Base-by-base conservation (phyloP, 2,113 vertebrate genomes). In the Papio anubis region DNA sequence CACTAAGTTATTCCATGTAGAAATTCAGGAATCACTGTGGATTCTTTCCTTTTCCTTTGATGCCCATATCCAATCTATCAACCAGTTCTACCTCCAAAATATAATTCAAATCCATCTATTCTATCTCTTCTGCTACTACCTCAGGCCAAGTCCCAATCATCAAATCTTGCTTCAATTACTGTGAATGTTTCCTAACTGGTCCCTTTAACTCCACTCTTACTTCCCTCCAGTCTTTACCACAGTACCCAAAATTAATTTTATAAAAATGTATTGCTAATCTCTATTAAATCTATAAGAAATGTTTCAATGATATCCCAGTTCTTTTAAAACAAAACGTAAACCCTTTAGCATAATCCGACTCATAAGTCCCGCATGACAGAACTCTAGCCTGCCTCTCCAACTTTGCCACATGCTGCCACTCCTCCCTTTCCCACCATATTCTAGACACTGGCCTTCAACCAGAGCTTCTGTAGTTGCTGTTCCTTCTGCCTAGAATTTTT, bases 21-120 rank as follows among this genome's bases (percentile, higher is more conserved):
- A 97, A 93, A 93, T 25, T 43, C 38, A 88, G 57, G n/a, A 93
- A 59, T 88, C 84, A 82, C 38, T n/a, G 66, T 64, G 8, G 45
- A 64, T 83, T 93, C 75, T 66, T 81, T 50, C 16, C n/a, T 91
- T 70, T 87, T 55, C 57, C 61, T 32, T 81, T 43, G 87, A 76
- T 59, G 16, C 45, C 32, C 38, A 87, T 2, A 90, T 8, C 12
- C 30, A 79, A 75, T 57, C 27, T 38, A 86, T 52, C 32, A 93
- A 61, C 38, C 14, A 95, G 27, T 38, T 96, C 68, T 90, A 70
- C 11, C 14, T 93, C 61, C n/a, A 80, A 92, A 95, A 50, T 57
- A 16, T 55, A 96, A 96, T 78, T 92, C 20, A 96, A 75, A 90
- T 35, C 32, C 50, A 10, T 50, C 23, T n/a, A 85, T 7, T 84